Conservation (phyloP, 2,797 vertebrate genomes). For the Meda fulgida region DNA sequence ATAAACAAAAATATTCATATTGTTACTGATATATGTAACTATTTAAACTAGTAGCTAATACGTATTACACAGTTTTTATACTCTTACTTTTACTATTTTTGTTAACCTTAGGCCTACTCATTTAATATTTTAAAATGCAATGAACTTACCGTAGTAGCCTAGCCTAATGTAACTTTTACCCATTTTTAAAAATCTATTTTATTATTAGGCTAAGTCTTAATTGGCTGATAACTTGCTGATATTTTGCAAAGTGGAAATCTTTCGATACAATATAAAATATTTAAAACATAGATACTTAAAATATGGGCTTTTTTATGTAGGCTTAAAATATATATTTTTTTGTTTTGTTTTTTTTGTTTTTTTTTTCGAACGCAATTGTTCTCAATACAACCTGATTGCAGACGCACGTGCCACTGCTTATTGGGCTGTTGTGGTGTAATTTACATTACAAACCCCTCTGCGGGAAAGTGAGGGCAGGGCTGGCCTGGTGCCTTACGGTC, state of each 20-base stretch:
- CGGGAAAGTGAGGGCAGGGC: constrained; percentile 45
- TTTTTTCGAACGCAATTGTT: background rate
- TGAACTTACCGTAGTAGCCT: background rate
- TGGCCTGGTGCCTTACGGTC: constrained; percentile 44
- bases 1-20: background rate
- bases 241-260: background rate
- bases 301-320: background rate
- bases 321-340: no score
- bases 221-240: background rate
- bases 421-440: background rate
- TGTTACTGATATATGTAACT: no score
- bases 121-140: background rate
- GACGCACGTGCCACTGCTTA: background rate
- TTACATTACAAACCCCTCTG: constrained; percentile 41
- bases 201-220: no score
- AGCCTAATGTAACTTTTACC: no score
- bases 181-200: no score
- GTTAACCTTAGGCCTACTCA: background rate
- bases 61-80: background rate
- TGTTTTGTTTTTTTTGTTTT: background rate
- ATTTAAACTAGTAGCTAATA: background rate
- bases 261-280: no score
- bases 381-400: background rate
- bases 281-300: background rate
- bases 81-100: no score